Percentiles rank a stretch among this genome's conserved stretches.
These are phyloP conservation scores for Platyrinchus mystaceus DNA, from an alignment of 2,797 vertebrate genomes.

Conservation along the genomic window DNA sequence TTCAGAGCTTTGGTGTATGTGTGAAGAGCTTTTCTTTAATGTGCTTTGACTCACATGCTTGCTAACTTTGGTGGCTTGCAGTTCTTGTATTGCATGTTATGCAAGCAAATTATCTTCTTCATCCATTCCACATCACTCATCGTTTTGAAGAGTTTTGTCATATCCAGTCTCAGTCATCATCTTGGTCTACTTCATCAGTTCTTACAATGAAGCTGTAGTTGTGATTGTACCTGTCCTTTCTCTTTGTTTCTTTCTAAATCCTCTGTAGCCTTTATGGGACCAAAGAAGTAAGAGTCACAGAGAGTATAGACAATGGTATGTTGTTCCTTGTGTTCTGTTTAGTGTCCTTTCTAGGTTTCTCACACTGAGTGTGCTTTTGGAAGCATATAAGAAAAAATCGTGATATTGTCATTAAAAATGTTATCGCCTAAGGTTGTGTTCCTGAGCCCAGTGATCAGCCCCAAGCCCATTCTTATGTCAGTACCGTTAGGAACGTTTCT, in stretches of 20 bases:
- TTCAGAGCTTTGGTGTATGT: background rate
- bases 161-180: background rate
- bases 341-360: background rate
- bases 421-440: background rate
- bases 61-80: background rate
- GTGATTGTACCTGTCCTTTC: background rate
- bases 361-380: background rate
- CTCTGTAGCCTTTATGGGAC: background rate
- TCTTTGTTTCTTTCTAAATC: background rate
- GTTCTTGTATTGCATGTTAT: background rate
- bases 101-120: background rate
- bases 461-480: background rate
- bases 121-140: background rate
- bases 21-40: background rate
- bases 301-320: background rate
- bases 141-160: background rate
- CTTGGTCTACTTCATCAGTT: background rate
- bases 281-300: background rate
- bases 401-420: background rate
- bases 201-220: background rate
- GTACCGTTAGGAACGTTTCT: background rate
- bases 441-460: background rate
- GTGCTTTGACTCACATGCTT: background rate
- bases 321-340: background rate
- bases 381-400: background rate